A percentile compares a stretch with the other conserved stretches of the same genome.
Evolutionary conservation across 2,797 vertebrate species (phyloP).

Genomic region (Enteromius trimaculatus): DNA sequence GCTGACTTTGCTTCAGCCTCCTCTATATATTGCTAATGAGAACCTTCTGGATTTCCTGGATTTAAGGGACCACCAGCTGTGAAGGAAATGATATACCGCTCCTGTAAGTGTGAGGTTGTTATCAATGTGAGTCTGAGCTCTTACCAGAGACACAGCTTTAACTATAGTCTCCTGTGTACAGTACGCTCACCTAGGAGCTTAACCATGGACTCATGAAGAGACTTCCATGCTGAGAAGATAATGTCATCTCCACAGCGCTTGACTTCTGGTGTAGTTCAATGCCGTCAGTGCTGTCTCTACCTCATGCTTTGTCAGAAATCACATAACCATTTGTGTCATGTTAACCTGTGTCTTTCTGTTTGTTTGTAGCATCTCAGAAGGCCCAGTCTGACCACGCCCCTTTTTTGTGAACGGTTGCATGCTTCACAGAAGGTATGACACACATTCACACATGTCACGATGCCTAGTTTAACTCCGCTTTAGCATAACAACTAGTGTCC

Average conservation of each 20-base stretch:
- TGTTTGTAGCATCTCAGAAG: not conserved
- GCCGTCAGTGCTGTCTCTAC: not conserved
- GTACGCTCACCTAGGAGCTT: constrained; percentile 20
- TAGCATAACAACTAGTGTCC: not conserved
- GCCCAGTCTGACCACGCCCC: not conserved
- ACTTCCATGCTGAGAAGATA: constrained; percentile 30
- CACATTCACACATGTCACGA: not conserved
- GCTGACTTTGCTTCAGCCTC: not conserved
- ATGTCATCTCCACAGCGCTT: constrained; percentile 1
- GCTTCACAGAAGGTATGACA: not conserved
- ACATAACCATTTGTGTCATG: not conserved
- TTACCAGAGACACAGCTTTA: not conserved
- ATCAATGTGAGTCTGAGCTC: not conserved
- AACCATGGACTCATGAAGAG: not conserved
- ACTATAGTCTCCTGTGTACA: not conserved
- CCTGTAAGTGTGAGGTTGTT: constrained; percentile 2
- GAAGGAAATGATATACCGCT: constrained; percentile 1
- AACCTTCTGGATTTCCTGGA: not conserved
- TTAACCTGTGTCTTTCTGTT: not conserved
- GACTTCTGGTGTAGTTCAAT: not conserved
- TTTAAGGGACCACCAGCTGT: not conserved
- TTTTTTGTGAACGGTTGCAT: not conserved
- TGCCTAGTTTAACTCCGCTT: not conserved
- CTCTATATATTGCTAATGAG: not conserved
- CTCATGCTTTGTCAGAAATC: constrained; percentile 13